These are phyloP conservation scores for Drosophila picticornis DNA, from an alignment of 2,888 invertebrate species.

Conservation along the genomic window DNA sequence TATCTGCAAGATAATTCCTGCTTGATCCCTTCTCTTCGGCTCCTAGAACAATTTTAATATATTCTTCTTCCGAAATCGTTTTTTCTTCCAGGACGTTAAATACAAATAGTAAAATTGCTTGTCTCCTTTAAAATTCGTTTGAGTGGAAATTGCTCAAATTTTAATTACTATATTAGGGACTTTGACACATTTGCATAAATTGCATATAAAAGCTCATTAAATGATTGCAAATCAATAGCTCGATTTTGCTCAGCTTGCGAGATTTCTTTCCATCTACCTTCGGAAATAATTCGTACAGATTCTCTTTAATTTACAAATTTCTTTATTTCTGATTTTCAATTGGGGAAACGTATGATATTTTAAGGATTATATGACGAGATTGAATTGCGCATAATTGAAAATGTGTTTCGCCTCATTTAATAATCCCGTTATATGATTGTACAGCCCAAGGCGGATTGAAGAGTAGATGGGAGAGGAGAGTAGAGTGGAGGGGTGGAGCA, in stretches of 20 bases:
- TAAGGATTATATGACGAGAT: not conserved
- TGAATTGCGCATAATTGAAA: conserved; percentile 6
- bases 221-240: not conserved
- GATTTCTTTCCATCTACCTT: not conserved
- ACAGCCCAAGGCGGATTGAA: not conserved
- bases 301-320: not conserved
- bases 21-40: too few species aligned
- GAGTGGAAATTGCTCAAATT: not conserved
- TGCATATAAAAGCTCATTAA: not conserved
- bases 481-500: not conserved
- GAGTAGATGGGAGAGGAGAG: not conserved
- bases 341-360: not conserved
- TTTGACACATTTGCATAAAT: not conserved
- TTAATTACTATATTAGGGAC: not conserved
- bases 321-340: not conserved
- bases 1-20: not conserved
- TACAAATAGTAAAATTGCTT: not conserved
- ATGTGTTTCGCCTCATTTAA: conserved; percentile 19
- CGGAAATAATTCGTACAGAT: not conserved
- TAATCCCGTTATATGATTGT: conserved; percentile 33
- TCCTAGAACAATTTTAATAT: not conserved
- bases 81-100: not conserved
- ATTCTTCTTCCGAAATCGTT: not conserved
- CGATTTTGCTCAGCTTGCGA: not conserved
- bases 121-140: not conserved